Percentiles rank a stretch among this genome's conserved stretches.
phyloP scores from a whole-genome alignment of 2,797 vertebrate species.

The Mus caroli region DNA sequence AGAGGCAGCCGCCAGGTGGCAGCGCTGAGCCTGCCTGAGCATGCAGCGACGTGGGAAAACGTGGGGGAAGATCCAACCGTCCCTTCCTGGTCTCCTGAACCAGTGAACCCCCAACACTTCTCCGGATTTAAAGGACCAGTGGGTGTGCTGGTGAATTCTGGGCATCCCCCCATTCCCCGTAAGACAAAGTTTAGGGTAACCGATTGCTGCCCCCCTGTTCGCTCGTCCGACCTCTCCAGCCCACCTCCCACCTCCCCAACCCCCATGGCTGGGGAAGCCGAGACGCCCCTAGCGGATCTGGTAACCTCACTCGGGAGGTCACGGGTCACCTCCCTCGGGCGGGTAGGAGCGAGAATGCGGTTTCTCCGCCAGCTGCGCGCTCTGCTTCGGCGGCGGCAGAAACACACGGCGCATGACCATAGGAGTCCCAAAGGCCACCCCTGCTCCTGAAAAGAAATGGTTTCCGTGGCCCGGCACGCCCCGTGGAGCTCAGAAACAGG shows the following conservation, averaged over 20 bases:
- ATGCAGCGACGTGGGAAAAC: constrained; percentile 69
- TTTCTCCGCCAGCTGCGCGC: background rate
- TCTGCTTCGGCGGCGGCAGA: background rate
- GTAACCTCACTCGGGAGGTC: background rate
- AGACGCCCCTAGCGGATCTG: background rate
- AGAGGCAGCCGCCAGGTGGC: constrained; percentile 94
- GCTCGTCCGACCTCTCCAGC: background rate
- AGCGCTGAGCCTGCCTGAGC: constrained; percentile 91
- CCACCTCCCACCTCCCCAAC: too few species aligned
- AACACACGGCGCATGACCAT: background rate
- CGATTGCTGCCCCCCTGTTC: background rate
- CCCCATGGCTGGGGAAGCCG: rapidly evolving
- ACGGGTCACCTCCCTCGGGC: background rate
- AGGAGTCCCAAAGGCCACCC: background rate
- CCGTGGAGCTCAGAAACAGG: background rate
- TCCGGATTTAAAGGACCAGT: background rate
- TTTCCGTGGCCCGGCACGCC: background rate
- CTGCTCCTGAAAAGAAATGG: background rate
- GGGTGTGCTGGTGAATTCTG: constrained; percentile 2
- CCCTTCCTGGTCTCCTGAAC: background rate
- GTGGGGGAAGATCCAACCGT: background rate
- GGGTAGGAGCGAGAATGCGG: background rate
- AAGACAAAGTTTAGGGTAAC: constrained; percentile 8
- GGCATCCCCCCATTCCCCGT: background rate
- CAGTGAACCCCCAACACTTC: background rate